Conservation (phyloP, 2,888 invertebrate genomes). For the Keiferia lycopersicella region DNA sequence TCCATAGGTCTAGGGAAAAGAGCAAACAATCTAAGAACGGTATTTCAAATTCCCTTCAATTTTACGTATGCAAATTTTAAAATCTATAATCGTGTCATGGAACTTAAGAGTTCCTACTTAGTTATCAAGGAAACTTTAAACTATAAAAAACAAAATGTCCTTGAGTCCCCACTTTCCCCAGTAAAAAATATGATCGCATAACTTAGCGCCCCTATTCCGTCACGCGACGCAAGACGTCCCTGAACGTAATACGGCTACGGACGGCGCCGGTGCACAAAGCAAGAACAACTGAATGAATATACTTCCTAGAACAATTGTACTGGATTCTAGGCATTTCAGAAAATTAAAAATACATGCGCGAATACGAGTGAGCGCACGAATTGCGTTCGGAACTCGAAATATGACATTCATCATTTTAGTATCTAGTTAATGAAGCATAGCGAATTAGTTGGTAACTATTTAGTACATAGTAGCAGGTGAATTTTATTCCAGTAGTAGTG, state of each 20-base stretch:
- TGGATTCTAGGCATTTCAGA: conserved; percentile 17
- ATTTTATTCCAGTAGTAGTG: no score
- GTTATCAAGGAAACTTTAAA: neutral
- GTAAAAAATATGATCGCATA: neutral
- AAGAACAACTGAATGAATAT: conserved; percentile 25
- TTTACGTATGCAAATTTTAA: no score
- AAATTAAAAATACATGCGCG: conserved; percentile 20
- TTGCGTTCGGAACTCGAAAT: neutral
- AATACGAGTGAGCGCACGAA: neutral
- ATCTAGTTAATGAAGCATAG: neutral
- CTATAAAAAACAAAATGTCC: neutral
- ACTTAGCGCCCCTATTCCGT: conserved; percentile 28
- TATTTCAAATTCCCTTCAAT: no score
- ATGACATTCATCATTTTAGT: neutral
- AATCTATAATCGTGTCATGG: no score
- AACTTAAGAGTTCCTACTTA: no score
- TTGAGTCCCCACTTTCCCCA: neutral
- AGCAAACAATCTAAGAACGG: no score
- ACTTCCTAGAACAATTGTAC: conserved; percentile 25
- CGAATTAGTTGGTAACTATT: neutral
- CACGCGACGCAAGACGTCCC: conserved; percentile 39
- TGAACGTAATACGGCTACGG: conserved; percentile 16
- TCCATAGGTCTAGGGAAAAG: no score
- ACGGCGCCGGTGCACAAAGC: conserved; percentile 28
- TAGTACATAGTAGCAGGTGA: no score